Percentiles rank a stretch among this genome's conserved stretches.
Conservation (phyloP, 2,113 vertebrate species). For the Camelus dromedarius region DNA sequence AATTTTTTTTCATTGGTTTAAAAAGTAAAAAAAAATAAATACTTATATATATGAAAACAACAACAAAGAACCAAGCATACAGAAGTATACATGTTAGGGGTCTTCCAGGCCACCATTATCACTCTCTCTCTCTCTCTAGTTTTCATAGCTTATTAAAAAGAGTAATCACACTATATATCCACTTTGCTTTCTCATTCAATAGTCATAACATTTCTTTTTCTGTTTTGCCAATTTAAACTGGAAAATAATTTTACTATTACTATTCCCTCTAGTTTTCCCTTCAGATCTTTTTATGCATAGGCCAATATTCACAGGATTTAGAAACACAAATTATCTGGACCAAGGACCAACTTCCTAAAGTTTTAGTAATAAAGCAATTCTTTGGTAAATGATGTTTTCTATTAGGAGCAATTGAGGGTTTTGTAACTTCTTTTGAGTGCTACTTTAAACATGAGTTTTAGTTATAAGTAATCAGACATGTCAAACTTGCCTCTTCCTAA, state of each 20-base stretch:
- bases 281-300: neutral
- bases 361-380: neutral
- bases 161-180: neutral
- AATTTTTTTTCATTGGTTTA: neutral
- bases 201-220: neutral
- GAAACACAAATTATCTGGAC: neutral
- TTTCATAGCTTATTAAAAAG: constrained; percentile 30
- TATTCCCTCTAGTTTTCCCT: neutral
- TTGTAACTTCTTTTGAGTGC: neutral
- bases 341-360: neutral
- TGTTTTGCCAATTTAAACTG: constrained; percentile 22
- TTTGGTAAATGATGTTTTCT: neutral
- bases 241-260: constrained; percentile 36
- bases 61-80: neutral
- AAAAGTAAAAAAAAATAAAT: neutral
- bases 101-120: neutral
- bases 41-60: neutral
- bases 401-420: neutral
- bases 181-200: neutral
- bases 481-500: constrained; percentile 8
- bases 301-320: neutral
- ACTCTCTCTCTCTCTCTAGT: neutral
- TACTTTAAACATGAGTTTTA: neutral
- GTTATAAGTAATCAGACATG: neutral
- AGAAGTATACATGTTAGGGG: neutral